Percentiles rank a stretch among this genome's conserved stretches.
Evolutionary conservation across 2,888 invertebrate genomes (phyloP).

Genomic region (Drosophila mercatorum): DNA sequence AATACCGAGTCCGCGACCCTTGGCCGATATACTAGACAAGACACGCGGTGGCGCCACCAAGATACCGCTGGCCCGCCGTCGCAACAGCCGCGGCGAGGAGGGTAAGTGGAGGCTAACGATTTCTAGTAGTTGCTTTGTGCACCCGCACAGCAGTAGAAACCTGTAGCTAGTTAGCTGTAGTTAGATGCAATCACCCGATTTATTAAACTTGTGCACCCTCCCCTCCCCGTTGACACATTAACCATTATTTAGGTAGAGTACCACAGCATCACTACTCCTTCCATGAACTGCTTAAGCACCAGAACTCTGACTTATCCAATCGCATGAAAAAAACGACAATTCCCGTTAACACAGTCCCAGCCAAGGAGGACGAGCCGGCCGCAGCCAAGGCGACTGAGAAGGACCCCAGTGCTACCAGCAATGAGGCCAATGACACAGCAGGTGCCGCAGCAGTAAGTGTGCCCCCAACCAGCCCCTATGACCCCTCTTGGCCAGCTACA

Average conservation of each 20-base stretch:
- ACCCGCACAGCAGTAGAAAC: conserved; percentile 66
- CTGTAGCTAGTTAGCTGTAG: conserved; percentile 39
- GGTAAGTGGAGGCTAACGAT: conserved; percentile 66
- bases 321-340: conserved; percentile 79
- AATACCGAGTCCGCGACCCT: conserved; percentile 83
- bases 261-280: conserved; percentile 78
- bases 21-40: conserved; percentile 82
- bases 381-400: conserved; percentile 36
- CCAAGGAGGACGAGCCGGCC: conserved; percentile 45
- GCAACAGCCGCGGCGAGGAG: conserved; percentile 79
- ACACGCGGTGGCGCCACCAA: conserved; percentile 78
- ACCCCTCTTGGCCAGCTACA: background rate
- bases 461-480: background rate
- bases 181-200: conserved; percentile 47
- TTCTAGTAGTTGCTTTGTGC: conserved; percentile 62
- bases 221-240: conserved; percentile 25
- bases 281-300: conserved; percentile 81
- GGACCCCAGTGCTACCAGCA: conserved; percentile 29
- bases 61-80: conserved; percentile 77
- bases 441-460: conserved; percentile 54
- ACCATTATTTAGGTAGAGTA: conserved; percentile 70
- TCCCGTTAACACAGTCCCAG: conserved; percentile 71
- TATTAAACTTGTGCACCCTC: conserved; percentile 50
- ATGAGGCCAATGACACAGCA: conserved; percentile 46
- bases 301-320: conserved; percentile 82